phyloP scores from a whole-genome alignment of 2,888 invertebrate species.

The Blomia tropicalis region DNA sequence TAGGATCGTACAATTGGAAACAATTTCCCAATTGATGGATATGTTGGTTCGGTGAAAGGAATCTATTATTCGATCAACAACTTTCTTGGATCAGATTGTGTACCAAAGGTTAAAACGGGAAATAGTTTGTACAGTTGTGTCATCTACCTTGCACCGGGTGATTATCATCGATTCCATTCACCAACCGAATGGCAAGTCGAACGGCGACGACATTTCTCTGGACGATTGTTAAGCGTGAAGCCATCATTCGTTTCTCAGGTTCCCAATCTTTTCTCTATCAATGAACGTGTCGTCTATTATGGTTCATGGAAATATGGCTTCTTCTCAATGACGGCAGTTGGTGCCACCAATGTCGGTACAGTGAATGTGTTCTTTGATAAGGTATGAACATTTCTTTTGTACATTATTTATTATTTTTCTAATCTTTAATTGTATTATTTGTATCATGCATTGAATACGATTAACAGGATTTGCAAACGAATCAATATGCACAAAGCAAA shows the following conservation, averaged over 20 bases:
- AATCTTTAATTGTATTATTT: neutral
- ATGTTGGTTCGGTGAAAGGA: constrained; percentile 88
- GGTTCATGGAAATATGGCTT: constrained; percentile 88
- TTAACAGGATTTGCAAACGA: constrained; percentile 33
- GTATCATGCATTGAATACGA: neutral
- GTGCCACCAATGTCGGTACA: constrained; percentile 94
- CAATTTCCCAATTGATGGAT: constrained; percentile 60
- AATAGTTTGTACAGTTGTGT: constrained; percentile 65
- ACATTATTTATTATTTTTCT: neutral
- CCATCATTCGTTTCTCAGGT: constrained; percentile 71
- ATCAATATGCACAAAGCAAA: constrained; percentile 18
- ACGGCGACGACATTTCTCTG: constrained; percentile 78
- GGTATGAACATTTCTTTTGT: constrained; percentile 35
- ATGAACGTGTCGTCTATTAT: constrained; percentile 78
- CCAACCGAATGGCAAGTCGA: constrained; percentile 71
- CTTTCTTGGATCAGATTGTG: constrained; percentile 53
- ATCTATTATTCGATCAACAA: constrained; percentile 74
- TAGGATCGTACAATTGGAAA: constrained; percentile 68
- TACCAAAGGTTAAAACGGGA: neutral
- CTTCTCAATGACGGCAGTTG: constrained; percentile 91
- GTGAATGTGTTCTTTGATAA: constrained; percentile 74
- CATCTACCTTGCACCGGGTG: constrained; percentile 91
- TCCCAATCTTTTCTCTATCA: constrained; percentile 77
- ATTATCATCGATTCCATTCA: constrained; percentile 93
- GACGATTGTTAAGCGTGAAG: constrained; percentile 76